A percentile compares a stretch with the other conserved stretches of the same genome.
phyloP scores from a whole-genome alignment of 2,797 vertebrate genomes.

The Amblyraja radiata region DNA sequence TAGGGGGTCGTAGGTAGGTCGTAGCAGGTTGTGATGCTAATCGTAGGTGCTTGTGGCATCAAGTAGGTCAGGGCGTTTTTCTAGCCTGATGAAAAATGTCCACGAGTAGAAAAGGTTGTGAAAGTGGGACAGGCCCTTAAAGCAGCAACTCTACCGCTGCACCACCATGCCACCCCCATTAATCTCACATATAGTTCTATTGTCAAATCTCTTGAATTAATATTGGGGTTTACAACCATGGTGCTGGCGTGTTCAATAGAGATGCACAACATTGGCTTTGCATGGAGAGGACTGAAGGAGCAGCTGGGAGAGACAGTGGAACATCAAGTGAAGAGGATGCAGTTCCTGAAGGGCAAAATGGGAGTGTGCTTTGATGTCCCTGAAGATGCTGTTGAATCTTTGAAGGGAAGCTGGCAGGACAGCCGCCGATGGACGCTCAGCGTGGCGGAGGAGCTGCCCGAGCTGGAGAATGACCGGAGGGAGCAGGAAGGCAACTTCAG shows the following conservation, averaged over 20 bases:
- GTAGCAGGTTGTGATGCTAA: too few species aligned
- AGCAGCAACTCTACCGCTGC: too few species aligned
- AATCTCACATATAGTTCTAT: neutral
- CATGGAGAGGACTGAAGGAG: constrained; percentile 82
- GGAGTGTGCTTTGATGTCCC: constrained; percentile 91
- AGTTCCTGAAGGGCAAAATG: constrained; percentile 80
- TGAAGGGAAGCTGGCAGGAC: constrained; percentile 80
- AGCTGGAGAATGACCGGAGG: constrained; percentile 67
- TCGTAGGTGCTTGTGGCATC: too few species aligned
- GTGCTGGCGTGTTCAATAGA: constrained; percentile 75
- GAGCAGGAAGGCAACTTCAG: constrained; percentile 49
- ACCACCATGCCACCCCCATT: neutral
- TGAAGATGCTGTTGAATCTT: constrained; percentile 64
- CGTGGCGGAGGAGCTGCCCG: constrained; percentile 75
- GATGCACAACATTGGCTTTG: constrained; percentile 74
- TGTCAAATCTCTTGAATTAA: neutral
- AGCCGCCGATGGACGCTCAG: constrained; percentile 81
- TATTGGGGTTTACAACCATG: constrained; percentile 76
- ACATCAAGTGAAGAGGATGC: constrained; percentile 70
- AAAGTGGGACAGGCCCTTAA: too few species aligned
- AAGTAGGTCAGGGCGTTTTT: too few species aligned
- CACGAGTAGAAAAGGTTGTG: too few species aligned
- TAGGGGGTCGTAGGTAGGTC: too few species aligned
- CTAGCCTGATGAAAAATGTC: too few species aligned
- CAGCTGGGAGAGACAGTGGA: constrained; percentile 81